phyloP scores from a whole-genome alignment of 2,113 vertebrate genomes.

The Etia nguti region DNA sequence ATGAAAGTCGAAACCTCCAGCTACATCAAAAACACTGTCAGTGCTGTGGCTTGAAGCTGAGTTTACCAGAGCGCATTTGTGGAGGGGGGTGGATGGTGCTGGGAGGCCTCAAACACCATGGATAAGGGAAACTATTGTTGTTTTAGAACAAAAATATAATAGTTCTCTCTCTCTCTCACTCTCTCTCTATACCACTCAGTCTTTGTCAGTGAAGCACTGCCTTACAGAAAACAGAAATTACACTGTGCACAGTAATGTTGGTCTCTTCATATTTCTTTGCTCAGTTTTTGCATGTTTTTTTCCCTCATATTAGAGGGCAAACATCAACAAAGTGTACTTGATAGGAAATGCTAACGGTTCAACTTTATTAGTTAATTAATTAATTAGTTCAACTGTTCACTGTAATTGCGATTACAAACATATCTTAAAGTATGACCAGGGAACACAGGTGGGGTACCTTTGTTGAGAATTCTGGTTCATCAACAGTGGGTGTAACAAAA shows the following conservation, averaged over 20 bases:
- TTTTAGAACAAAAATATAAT: slow-evolving; percentile 39
- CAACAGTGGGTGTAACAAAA: not conserved
- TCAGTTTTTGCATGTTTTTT: not conserved
- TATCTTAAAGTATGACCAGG: not conserved
- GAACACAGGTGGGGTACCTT: not conserved
- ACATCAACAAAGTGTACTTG: not conserved
- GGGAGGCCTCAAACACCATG: slow-evolving; percentile 44
- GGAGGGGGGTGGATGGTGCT: slow-evolving; percentile 33
- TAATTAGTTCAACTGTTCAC: not conserved
- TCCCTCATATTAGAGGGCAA: not conserved
- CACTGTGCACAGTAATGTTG: not conserved
- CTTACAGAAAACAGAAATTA: not conserved
- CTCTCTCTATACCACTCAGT: not conserved
- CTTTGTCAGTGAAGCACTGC: not conserved
- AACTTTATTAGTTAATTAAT: not conserved
- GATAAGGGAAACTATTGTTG: slow-evolving; percentile 60
- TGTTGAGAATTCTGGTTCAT: not conserved
- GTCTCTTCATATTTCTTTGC: not conserved
- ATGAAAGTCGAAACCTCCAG: not conserved
- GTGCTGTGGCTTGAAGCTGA: not conserved
- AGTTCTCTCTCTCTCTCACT: not conserved
- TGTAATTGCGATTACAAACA: not conserved
- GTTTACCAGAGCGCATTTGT: slow-evolving; percentile 9
- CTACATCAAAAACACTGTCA: not conserved
- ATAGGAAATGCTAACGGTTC: not conserved